A percentile compares a stretch with the other conserved stretches of the same genome.
Evolutionary conservation across 2,797 vertebrate species (phyloP).

Genomic region (Centroberyx gerrardi): DNA sequence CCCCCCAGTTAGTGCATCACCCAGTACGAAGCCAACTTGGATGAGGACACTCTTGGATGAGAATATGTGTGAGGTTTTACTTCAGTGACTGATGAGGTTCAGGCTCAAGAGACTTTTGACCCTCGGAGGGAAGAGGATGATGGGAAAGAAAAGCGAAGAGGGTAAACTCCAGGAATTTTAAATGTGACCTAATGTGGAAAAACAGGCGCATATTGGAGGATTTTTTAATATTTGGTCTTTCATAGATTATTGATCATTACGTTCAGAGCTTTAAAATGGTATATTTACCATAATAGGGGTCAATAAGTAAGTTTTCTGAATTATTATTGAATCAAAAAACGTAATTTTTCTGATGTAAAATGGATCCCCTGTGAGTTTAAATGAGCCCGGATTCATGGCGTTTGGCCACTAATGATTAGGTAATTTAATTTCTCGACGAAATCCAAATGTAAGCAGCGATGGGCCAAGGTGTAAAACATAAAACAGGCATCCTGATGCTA

Average conservation of each 20-base stretch:
- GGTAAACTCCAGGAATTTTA: background rate
- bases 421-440: slow-evolving; percentile 5
- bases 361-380: too few relatives aligned
- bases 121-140: slow-evolving; percentile 7
- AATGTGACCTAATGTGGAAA: background rate
- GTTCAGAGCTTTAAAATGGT: background rate
- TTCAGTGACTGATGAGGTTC: slow-evolving; percentile 27
- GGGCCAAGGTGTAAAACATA: slow-evolving; percentile 44
- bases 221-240: slow-evolving; percentile 15
- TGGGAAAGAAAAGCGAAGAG: background rate
- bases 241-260: slow-evolving; percentile 18
- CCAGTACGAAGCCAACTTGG: slow-evolving; percentile 2
- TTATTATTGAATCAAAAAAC: slow-evolving; percentile 9
- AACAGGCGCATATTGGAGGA: background rate
- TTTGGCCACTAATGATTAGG: slow-evolving; percentile 24
- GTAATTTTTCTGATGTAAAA: too few relatives aligned
- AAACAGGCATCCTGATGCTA: slow-evolving; percentile 41
- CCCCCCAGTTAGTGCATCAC: slow-evolving; percentile 6
- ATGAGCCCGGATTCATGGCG: background rate
- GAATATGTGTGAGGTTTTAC: slow-evolving; percentile 15
- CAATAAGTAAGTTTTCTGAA: slow-evolving; percentile 32
- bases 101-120: slow-evolving; percentile 2
- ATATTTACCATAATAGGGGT: background rate
- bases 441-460: slow-evolving; percentile 27
- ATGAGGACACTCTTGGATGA: slow-evolving; percentile 45